Evolutionary conservation across 2,888 invertebrate species (phyloP), one percentile per base, ranked within the genome.

Genomic region (Morinoia aosen): DNA sequence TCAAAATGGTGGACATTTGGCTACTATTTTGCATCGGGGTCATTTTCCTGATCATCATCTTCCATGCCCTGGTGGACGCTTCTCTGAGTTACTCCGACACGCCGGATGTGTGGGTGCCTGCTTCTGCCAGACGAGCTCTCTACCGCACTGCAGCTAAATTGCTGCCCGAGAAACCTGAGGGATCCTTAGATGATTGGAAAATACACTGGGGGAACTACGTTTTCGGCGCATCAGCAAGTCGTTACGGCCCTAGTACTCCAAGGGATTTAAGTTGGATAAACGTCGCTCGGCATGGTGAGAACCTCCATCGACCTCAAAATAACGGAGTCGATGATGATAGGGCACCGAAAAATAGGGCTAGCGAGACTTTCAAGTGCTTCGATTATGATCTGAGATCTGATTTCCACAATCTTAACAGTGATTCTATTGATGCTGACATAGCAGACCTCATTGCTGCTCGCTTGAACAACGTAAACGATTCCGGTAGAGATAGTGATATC

Each of bases 1-100:
- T 95, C 95, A 95, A 95, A 56, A 95, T 64, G 64, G 95, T 95
- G 48, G 95, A 95, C 64, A 95, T 95, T 64, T 95, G 95, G 95
- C 95, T 95, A 7, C 95, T 95, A 40, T 95, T 95, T 58, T 95
- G 95, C 95, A 95, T 95, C 48, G 95, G 95, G 16, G 95, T 95
- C 39, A 95, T 95, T 12, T 95, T 95, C 95, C 95, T 95, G 64
- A 95, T 95, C 48, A 95, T 95, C 95, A 95, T 95, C n/a, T 95
- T 48, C 95, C 95, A 95, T 39, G 95, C 95, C 40, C 95, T 95
- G 40, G 95, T 95, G 16, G 95, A 95, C 95, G 64, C 64, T 11
- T 39, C 95, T 16, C 95, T 95, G 12, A 93, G 33, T n/a, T 57
- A 93, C 76, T 57, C 57, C 40, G n/a, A 33, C 33, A 56, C 57